Evolutionary conservation across 2,113 vertebrate genomes (phyloP), one percentile per base, ranked within the genome.

Genomic region (Mus musculus): DNA sequence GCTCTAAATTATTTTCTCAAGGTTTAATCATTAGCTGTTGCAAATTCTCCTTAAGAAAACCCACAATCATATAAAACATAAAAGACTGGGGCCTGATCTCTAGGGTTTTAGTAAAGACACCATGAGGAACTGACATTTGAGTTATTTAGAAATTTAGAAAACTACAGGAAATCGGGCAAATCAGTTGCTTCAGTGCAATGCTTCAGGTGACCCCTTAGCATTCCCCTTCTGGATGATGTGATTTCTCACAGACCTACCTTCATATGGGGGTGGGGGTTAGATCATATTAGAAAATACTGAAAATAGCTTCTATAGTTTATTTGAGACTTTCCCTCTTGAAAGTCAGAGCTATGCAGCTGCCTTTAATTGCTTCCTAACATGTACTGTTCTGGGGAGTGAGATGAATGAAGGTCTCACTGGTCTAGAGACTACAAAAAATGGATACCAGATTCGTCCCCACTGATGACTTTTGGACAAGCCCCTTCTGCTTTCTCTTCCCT

Each of bases 321-420:
- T 36, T 61, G n/a, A 96, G 89, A 20, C 39, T 81, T 65, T 65
- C 80, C 24, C 42, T 93, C 59, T 92, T 80, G 33, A 46, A 95
- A 49, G 36, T 77, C 89, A 82, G 9, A 93, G 42, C 8, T 33
- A 69, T 17, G 6, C 8, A 63, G 28, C 4, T 9, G 11, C 26
- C n/a, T 19, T 59, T 90, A 75, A 92, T 1, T 71, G 46, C 85
- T 61, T 85, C 76, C 80, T 85, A 11, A 24, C 11, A 52, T 7
- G 33, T 33, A 33, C 16, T 19, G 12, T 71, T 67, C 17, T 80
- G 46, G 56, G 19, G 71, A 71, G 4, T 14, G 22, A 4, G 26
- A 9, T 78, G 1, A 77, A 49, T 2, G 3, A 39, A 90, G 94
- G 19, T 36, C 49, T 69, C 69, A 19, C 7, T 46, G 39, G 26